Base-by-base conservation (phyloP, 2,113 vertebrate genomes). In the Pipa parva region DNA sequence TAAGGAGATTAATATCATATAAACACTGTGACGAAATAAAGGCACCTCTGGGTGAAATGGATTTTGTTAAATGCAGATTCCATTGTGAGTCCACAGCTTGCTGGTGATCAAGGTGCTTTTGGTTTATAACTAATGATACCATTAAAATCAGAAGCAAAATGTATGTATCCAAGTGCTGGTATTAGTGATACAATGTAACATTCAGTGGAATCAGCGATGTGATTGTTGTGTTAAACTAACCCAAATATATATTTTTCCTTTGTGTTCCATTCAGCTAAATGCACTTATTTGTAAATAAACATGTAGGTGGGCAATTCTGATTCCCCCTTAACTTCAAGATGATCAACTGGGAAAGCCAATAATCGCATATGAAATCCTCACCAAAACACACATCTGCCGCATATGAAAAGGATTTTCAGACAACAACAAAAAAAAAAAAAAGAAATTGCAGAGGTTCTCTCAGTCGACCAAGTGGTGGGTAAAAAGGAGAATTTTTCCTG, bases 41-140 rank as follows among this genome's bases (percentile, higher is more conserved):
- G n/a, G n/a, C n/a, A n/a, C n/a, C n/a, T n/a, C n/a, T n/a, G n/a
- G n/a, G n/a, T 33, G 18, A 39, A 54, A 20, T 58, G 29, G 22
- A n/a, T 29, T 6, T 66, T 18, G 33, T 48, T 17, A 28, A 39
- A 52, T 45, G 66, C 37, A 70, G 48, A 48, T 58, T 54, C 49
- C 48, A 70, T 70, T 61, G 58, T 69, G 52, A 57, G 15, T 20
- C 42, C 33, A 31, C 15, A 59, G 48, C 33, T 51, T 57, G 20
- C 51, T 36, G 42, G 26, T 25, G 26, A 29, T 6, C 4, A 58
- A 58, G 25, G 28, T 59, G 63, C 31, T 18, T 20, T 21, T 7
- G 6, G 7, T 1, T 15, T n/a, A 15, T 15, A 42, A 17, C 17
- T n/a, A 13, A 5, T 12, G 13, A 13, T 42, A 15, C 39, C n/a